Conservation (phyloP, 2,888 invertebrate species). For the Odontocolon sp. region DNA sequence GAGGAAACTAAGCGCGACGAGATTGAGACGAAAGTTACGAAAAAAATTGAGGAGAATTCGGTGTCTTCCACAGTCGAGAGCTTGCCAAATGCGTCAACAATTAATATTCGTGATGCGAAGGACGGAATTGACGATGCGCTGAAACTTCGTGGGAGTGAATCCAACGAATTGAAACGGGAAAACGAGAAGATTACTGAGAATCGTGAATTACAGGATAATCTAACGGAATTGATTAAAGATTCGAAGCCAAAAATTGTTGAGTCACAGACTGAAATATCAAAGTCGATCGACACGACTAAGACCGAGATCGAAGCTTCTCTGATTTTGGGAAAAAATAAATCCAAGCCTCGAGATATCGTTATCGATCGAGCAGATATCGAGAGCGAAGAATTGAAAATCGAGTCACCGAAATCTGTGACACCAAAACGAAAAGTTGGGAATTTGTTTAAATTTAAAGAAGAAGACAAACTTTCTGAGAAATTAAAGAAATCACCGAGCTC, state of each 20-base stretch:
- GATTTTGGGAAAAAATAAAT: neutral
- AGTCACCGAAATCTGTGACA: slow-evolving; percentile 22
- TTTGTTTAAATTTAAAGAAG: slow-evolving; percentile 1
- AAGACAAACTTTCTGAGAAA: neutral
- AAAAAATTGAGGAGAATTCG: slow-evolving; percentile 8
- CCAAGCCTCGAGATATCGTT: neutral
- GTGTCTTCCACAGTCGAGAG: slow-evolving; percentile 28
- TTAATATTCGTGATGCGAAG: slow-evolving; percentile 60
- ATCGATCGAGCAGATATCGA: slow-evolving; percentile 1
- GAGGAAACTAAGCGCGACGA: slow-evolving; percentile 4
- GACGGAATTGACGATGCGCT: neutral
- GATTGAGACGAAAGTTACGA: neutral
- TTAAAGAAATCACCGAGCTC: neutral
- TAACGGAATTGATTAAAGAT: slow-evolving; percentile 7
- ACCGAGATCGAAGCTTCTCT: slow-evolving; percentile 28
- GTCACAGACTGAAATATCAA: slow-evolving; percentile 27
- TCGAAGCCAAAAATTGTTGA: slow-evolving; percentile 13
- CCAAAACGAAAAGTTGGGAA: slow-evolving; percentile 9
- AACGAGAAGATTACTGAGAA: neutral
- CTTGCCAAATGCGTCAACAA: slow-evolving; percentile 73
- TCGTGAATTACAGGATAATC: neutral
- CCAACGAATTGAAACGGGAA: neutral
- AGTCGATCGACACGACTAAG: slow-evolving; percentile 7
- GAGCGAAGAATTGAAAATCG: neutral
- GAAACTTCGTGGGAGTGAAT: slow-evolving; percentile 7